Evolutionary conservation across 2,888 invertebrate genomes (phyloP), one percentile per base, ranked within the genome.

Genomic region (Axea sp.): DNA sequence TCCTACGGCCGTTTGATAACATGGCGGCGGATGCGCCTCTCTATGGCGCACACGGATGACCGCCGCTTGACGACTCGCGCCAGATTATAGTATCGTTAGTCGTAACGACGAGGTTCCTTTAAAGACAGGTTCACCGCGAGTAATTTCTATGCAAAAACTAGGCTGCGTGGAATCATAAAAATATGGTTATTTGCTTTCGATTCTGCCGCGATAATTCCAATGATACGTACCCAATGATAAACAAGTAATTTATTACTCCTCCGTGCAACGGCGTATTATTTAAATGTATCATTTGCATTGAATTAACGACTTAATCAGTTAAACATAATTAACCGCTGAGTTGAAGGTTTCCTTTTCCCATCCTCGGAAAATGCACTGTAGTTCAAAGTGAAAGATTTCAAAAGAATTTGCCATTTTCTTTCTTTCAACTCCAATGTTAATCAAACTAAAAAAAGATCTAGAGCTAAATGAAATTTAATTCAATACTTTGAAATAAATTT

Each of bases 1-100:
- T 83, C 82, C 82, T 84, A 83, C 81, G 81, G 78, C 78, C 80
- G 78, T 82, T 81, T 77, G 78, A 79, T 80, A 83, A 82, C 81
- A 83, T 82, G 83, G 81, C 79, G 79, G 80, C 79, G 79, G 80
- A 80, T 77, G 80, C 75, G 68, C 76, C 77, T 75, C 68, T 65
- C 28, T 51, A 72, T 65, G 43, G 51, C 71, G 67, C 71, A 68
- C 55, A 37, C 31, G 64, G 72, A 57, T 74, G 68, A 64, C 73
- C 60, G 60, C 55, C 55, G 64, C 64, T 74, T 73, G 71, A 73
- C 76, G 71, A 65, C 62, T 74, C 65, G 45, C 53, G 59, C 75
- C 65, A 75, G 75, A 75, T 71, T 71, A 75, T 57, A 75, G 75
- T 71, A 75, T 75, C 75, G 75, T 75, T 75, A 69, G 69, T 69